These are phyloP conservation scores for Drosophila trapezifrons DNA, from an alignment of 1,140 invertebrate genomes.

Conservation along the genomic window DNA sequence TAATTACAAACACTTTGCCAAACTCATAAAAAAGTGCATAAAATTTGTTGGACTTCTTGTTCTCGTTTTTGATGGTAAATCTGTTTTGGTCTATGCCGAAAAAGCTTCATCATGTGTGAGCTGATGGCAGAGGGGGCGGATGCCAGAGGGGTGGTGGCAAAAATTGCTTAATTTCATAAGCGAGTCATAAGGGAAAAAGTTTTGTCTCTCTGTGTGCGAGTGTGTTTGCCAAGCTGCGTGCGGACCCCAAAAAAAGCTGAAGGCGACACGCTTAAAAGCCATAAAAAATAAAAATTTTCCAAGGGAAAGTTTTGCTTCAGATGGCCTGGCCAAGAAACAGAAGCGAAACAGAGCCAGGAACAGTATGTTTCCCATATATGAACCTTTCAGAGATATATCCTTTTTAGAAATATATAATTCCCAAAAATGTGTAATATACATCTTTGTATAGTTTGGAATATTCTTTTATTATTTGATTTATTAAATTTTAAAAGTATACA, in stretches of 20 bases:
- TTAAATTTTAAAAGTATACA: background rate
- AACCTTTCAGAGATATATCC: no score
- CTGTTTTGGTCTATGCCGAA: slow-evolving; percentile 62
- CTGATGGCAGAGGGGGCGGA: background rate
- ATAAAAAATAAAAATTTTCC: slow-evolving; percentile 63
- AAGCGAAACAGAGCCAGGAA: background rate
- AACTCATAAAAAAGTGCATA: slow-evolving; percentile 77
- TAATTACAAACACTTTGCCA: slow-evolving; percentile 71
- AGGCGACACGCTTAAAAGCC: slow-evolving; percentile 71
- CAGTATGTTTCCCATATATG: slow-evolving; percentile 13
- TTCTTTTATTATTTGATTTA: background rate
- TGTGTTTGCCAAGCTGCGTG: slow-evolving; percentile 54
- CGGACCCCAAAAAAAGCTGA: slow-evolving; percentile 29
- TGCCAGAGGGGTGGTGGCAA: background rate
- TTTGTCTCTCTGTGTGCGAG: slow-evolving; percentile 41
- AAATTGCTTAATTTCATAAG: slow-evolving; percentile 80
- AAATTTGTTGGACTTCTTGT: slow-evolving; percentile 56
- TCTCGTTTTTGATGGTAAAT: slow-evolving; percentile 53
- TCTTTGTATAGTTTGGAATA: no score
- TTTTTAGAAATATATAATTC: no score
- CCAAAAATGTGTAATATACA: no score
- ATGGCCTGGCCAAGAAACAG: slow-evolving; percentile 33
- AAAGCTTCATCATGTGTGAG: slow-evolving; percentile 60
- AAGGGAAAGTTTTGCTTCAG: slow-evolving; percentile 53
- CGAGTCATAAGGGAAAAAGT: slow-evolving; percentile 76